Evolutionary conservation across 2,113 vertebrate genomes (phyloP).

Genomic region (Falco punctatus): DNA sequence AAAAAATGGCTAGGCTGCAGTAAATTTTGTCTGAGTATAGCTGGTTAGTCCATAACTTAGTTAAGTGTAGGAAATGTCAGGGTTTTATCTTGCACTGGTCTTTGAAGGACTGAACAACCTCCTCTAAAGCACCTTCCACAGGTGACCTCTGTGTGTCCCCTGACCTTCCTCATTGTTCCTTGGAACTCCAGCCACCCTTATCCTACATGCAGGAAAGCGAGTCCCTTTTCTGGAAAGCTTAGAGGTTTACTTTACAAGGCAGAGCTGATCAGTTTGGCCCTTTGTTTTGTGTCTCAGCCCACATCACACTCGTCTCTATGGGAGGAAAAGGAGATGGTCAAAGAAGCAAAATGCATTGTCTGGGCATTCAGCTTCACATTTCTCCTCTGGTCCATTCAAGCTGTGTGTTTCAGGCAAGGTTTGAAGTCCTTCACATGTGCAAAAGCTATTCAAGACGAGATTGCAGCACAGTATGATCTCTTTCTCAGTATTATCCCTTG

Average conservation of each 20-base stretch:
- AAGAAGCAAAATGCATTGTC: neutral
- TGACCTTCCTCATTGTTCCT: neutral
- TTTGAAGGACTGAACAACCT: neutral
- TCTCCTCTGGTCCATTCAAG: neutral
- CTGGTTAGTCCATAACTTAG: neutral
- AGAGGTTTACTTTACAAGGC: neutral
- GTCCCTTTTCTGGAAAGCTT: neutral
- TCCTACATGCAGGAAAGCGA: rapidly evolving
- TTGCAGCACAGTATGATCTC: neutral
- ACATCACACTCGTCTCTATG: neutral
- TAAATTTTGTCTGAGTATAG: neutral
- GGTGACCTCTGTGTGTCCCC: neutral
- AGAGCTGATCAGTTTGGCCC: neutral
- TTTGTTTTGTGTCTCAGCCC: neutral
- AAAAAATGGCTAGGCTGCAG: neutral
- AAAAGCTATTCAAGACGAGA: neutral
- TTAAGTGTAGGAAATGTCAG: neutral
- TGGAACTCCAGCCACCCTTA: neutral
- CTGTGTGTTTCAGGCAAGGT: neutral
- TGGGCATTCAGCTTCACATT: neutral
- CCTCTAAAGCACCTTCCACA: neutral
- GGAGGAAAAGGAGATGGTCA: neutral
- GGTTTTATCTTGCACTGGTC: neutral
- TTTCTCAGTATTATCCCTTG: neutral
- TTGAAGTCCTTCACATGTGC: neutral